Evolutionary conservation across 2,888 invertebrate genomes (phyloP), one percentile per base, ranked within the genome.

Genomic region (Drosophila pseudotalamancana): DNA sequence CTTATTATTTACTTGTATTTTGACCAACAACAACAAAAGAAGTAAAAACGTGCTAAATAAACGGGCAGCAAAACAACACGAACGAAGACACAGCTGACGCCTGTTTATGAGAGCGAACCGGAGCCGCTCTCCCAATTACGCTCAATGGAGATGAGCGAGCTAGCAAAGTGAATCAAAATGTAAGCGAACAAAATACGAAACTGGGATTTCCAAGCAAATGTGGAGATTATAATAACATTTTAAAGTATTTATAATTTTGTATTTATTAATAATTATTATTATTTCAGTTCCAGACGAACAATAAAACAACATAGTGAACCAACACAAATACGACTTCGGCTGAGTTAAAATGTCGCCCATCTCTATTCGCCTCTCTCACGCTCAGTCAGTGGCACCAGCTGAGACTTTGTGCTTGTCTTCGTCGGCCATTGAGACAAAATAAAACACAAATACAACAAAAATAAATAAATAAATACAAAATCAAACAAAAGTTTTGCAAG

Each of bases 11-110:
- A 70, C 46, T 57, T 66, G 45, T 61, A 54, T 72, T 61, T 73
- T 57, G 45, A 42, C 53, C 39, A 67, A 60, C 66, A 29, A 8
- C 27, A 46, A 23, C 1, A 32, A 31, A 31, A 12, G 29, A 35
- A 45, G 37, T n/a, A 6, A 54, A 57, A 75, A 77, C 51, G 70
- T 81, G 84, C 77, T 72, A 80, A 83, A 68, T 61, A 60, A 55
- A 60, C 42, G 45, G 43, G 23, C 53, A 62, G 34, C 55, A 67
- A 51, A 67, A 72, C 42, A 48, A 12, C 23, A 23, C 19, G 16
- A 59, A 34, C 27, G 14, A 61, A 61, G 46, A 46, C 84, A 85
- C 81, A 81, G 81, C 81, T 81, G 81, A 82, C 75, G 68, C 32
- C 50, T 57, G 68, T 21, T 14, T 34, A 12, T 29, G 51, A 53